Evolutionary conservation across 1,140 invertebrate genomes (phyloP).

Genomic region (Bombus picipes): DNA sequence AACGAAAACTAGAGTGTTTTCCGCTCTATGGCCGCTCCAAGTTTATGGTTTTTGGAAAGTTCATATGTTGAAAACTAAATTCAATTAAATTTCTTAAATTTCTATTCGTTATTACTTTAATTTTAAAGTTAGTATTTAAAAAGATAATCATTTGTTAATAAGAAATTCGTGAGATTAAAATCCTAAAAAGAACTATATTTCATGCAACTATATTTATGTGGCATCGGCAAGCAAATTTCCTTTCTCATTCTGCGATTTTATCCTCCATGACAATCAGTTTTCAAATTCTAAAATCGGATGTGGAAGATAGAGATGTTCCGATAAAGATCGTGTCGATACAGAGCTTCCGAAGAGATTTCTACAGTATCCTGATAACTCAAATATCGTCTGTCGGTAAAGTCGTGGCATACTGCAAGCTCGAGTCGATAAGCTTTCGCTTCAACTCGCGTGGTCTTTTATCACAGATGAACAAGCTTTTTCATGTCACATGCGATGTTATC

Average conservation of each 20-base stretch:
- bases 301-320: background rate
- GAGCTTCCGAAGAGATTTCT: background rate
- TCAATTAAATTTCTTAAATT: too few relatives aligned
- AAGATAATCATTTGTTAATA: too few relatives aligned
- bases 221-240: background rate
- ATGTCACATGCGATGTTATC: background rate
- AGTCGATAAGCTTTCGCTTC: constrained; percentile 17
- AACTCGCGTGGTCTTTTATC: background rate
- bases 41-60: too few relatives aligned
- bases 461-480: background rate
- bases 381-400: constrained; percentile 57
- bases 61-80: too few relatives aligned
- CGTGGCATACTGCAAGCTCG: background rate
- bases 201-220: too few relatives aligned
- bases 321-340: constrained; percentile 23
- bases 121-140: too few relatives aligned
- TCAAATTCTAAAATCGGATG: too few relatives aligned
- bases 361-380: background rate
- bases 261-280: background rate
- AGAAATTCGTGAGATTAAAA: too few relatives aligned
- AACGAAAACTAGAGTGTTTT: too few relatives aligned
- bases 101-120: too few relatives aligned
- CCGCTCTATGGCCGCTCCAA: too few relatives aligned
- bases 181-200: too few relatives aligned
- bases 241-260: background rate